Conservation (phyloP, 2,888 invertebrate species). For the Diplolepis rosae region DNA sequence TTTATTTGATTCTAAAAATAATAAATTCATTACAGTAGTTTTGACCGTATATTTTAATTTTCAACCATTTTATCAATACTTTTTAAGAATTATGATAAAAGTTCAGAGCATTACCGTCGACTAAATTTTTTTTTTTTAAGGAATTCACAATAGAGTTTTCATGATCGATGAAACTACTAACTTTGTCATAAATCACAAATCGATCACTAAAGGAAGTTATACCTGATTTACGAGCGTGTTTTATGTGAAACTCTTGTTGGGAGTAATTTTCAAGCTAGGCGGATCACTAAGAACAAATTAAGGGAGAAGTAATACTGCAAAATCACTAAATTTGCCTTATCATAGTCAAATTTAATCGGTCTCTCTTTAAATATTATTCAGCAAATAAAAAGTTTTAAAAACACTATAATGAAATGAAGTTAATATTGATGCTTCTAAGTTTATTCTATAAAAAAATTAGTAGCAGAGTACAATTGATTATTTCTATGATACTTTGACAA, state of each 20-base stretch:
- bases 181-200: slow-evolving; percentile 30
- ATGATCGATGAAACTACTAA: slow-evolving; percentile 23
- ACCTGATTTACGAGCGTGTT: slow-evolving; percentile 41
- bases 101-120: neutral
- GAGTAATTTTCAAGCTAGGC: slow-evolving; percentile 5
- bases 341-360: neutral
- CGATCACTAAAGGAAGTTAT: slow-evolving; percentile 22
- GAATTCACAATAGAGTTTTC: slow-evolving; percentile 18
- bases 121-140: neutral
- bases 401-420: too few species aligned
- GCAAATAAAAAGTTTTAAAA: neutral
- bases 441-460: too few species aligned
- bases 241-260: slow-evolving; percentile 38
- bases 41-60: too few species aligned
- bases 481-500: too few species aligned
- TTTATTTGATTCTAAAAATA: too few species aligned
- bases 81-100: neutral
- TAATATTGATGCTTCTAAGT: too few species aligned
- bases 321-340: slow-evolving; percentile 30
- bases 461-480: too few species aligned
- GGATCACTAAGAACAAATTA: slow-evolving; percentile 37
- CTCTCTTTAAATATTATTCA: neutral
- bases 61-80: neutral
- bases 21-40: too few species aligned
- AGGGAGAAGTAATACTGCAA: slow-evolving; percentile 8